phyloP scores from a whole-genome alignment of 2,888 invertebrate genomes.

The Branchellion lobata region DNA sequence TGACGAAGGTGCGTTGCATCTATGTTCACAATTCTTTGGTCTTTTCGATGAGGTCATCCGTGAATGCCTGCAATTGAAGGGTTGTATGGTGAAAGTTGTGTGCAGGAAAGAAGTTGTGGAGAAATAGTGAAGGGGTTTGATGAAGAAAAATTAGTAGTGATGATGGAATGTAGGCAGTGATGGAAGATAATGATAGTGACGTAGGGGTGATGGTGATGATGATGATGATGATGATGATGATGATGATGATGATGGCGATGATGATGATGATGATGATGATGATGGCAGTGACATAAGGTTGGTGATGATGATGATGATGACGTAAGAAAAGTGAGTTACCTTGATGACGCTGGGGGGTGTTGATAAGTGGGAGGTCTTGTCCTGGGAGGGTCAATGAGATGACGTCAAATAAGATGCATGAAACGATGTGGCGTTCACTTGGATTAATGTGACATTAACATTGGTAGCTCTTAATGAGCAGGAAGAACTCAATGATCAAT shows the following conservation, averaged over 20 bases:
- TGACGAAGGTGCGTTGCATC: too few relatives aligned
- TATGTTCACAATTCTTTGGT: background rate
- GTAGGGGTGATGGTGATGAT: background rate
- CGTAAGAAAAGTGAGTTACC: background rate
- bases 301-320: background rate
- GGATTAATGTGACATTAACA: too few relatives aligned
- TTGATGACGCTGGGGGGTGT: background rate
- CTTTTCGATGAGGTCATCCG: background rate
- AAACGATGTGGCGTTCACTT: too few relatives aligned
- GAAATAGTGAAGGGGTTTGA: too few relatives aligned
- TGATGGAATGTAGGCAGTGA: too few relatives aligned
- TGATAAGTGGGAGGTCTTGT: background rate
- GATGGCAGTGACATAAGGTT: background rate
- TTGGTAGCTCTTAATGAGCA: too few relatives aligned
- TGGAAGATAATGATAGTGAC: background rate
- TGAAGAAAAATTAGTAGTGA: too few relatives aligned
- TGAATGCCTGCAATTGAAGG: background rate
- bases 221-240: constrained; percentile 25
- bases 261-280: constrained; percentile 8
- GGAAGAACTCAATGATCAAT: too few relatives aligned
- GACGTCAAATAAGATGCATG: too few relatives aligned
- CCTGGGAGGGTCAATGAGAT: background rate
- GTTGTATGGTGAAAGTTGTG: too few relatives aligned
- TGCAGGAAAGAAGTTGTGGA: too few relatives aligned
- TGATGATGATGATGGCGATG: constrained; percentile 22